These are phyloP conservation scores for Bombus difficillimus DNA, from an alignment of 1,140 invertebrate species.

Conservation along the genomic window DNA sequence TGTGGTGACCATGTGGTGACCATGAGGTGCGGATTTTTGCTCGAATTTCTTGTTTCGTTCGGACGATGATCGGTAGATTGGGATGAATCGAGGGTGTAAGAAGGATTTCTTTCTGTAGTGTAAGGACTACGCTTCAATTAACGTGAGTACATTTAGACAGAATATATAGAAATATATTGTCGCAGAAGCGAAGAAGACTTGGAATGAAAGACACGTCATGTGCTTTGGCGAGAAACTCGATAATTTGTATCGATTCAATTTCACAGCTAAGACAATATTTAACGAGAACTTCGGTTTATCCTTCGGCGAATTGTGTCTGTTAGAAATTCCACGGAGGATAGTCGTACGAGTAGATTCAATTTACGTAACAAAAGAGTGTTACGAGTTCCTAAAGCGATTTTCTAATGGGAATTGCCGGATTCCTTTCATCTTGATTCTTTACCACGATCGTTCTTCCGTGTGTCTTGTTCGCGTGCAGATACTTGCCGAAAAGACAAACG, in stretches of 20 bases:
- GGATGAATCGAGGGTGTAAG: background rate
- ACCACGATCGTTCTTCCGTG: background rate
- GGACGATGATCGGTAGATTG: background rate
- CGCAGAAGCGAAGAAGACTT: background rate
- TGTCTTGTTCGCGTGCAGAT: background rate
- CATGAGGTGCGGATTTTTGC: background rate
- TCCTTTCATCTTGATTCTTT: background rate
- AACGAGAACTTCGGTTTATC: background rate
- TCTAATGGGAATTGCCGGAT: background rate
- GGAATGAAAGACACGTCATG: background rate
- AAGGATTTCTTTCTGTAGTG: background rate
- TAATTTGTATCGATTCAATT: constrained; percentile 11
- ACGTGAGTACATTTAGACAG: background rate
- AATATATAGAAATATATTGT: background rate
- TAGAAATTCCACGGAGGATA: background rate
- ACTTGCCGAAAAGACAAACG: background rate
- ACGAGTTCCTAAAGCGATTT: constrained; percentile 12
- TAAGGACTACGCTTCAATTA: background rate
- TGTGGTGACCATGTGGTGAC: constrained; percentile 1
- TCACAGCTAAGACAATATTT: constrained; percentile 23
- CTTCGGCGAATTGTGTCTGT: background rate
- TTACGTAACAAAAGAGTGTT: constrained; percentile 39
- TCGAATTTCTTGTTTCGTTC: background rate
- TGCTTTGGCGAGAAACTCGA: background rate
- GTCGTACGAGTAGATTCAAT: constrained; percentile 31